A percentile compares a stretch with the other conserved stretches of the same genome.
phyloP scores from a whole-genome alignment of 2,797 vertebrate species.

The Uromys caudimaculatus region DNA sequence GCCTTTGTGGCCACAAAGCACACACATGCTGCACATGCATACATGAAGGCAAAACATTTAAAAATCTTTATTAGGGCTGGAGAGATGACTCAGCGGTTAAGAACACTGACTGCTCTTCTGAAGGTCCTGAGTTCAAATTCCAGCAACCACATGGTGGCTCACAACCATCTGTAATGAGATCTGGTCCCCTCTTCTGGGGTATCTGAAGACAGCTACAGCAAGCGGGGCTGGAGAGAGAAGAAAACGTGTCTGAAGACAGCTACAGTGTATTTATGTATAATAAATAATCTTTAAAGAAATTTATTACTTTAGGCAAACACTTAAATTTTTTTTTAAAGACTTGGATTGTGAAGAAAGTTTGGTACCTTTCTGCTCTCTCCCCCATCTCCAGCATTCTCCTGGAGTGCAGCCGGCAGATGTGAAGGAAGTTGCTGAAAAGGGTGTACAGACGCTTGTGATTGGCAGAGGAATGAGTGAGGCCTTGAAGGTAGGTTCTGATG shows the following conservation, averaged over 20 bases:
- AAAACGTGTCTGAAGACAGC: too few species aligned
- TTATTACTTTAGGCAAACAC: neutral
- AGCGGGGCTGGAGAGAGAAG: too few species aligned
- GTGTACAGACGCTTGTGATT: slow-evolving; percentile 93
- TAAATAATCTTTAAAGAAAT: neutral
- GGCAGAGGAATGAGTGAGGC: slow-evolving; percentile 96
- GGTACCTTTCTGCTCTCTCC: slow-evolving; percentile 55
- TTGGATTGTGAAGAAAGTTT: slow-evolving; percentile 25
- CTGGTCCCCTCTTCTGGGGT: too few species aligned
- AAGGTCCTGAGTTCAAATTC: too few species aligned
- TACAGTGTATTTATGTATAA: too few species aligned
- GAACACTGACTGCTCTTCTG: too few species aligned
- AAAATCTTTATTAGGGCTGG: neutral
- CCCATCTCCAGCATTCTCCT: slow-evolving; percentile 91
- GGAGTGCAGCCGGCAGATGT: slow-evolving; percentile 96
- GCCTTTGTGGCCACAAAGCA: neutral
- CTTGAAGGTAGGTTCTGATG: slow-evolving; percentile 90
- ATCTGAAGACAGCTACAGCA: too few species aligned
- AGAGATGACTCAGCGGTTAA: too few species aligned
- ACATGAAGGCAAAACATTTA: neutral
- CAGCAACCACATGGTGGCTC: too few species aligned
- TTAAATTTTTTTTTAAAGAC: neutral
- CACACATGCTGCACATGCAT: neutral
- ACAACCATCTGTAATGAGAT: too few species aligned
- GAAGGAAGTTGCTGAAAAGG: slow-evolving; percentile 94